phyloP scores from a whole-genome alignment of 2,888 invertebrate species.

The Scaptomyza flava region DNA sequence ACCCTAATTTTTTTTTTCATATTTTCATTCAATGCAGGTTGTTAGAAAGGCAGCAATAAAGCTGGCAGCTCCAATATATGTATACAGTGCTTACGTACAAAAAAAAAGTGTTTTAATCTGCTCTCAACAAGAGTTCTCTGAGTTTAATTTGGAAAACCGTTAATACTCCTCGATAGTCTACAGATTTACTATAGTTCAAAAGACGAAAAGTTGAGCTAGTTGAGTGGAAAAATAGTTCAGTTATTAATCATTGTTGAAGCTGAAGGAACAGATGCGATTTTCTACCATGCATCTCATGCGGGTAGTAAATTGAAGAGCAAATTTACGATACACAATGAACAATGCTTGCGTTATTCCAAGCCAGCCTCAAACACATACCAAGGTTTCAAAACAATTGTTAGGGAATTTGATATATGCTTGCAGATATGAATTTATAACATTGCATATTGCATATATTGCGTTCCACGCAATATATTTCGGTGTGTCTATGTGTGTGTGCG shows the following conservation, averaged over 20 bases:
- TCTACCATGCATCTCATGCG: background rate
- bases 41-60: background rate
- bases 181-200: background rate
- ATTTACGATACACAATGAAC: constrained; percentile 30
- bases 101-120: background rate
- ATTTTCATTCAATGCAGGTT: background rate
- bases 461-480: background rate
- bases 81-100: background rate
- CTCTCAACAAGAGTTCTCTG: background rate
- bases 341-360: background rate
- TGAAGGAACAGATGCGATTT: background rate
- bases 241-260: constrained; percentile 12
- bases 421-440: constrained; percentile 11
- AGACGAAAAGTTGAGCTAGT: background rate
- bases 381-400: background rate
- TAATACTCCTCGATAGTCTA: background rate
- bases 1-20: background rate
- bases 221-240: constrained; percentile 2
- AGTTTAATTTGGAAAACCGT: background rate
- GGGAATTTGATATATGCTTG: constrained; percentile 16
- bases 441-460: background rate
- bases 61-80: background rate
- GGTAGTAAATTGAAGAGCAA: constrained; percentile 11
- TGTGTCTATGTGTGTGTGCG: background rate
- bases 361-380: background rate